phyloP scores from a whole-genome alignment of 2,797 vertebrate species.

The Megaceryle alcyon region DNA sequence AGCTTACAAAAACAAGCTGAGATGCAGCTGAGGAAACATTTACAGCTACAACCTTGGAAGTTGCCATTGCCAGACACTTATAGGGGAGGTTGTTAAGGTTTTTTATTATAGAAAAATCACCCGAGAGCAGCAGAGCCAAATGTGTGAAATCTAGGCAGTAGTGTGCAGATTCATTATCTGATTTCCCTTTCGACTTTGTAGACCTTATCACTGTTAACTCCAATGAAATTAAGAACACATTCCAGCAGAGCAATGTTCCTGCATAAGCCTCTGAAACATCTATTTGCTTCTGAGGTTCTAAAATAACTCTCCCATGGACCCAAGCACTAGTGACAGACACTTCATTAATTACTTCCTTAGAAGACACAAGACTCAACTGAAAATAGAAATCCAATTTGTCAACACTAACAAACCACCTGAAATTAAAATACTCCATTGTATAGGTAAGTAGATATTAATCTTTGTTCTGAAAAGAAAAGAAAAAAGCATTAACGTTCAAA shows the following conservation, averaged over 20 bases:
- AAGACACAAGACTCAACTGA: neutral
- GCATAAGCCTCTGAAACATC: neutral
- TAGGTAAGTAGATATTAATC: conserved; percentile 22
- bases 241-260: neutral
- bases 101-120: neutral
- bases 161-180: neutral
- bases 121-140: neutral
- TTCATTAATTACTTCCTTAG: neutral
- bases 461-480: neutral
- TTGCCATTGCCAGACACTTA: neutral
- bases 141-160: neutral
- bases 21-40: neutral
- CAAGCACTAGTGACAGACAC: fast-evolving
- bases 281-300: neutral
- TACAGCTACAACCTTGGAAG: neutral
- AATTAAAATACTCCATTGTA: conserved; percentile 9
- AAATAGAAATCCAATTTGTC: neutral
- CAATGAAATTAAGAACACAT: neutral
- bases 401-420: neutral
- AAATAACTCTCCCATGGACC: neutral
- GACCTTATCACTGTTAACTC: neutral
- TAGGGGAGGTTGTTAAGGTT: neutral
- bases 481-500: conserved; percentile 29
- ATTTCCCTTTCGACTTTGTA: neutral
- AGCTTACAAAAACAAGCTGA: neutral